phyloP scores from a whole-genome alignment of 1,140 invertebrate genomes.

The Macrostomum lignano region DNA sequence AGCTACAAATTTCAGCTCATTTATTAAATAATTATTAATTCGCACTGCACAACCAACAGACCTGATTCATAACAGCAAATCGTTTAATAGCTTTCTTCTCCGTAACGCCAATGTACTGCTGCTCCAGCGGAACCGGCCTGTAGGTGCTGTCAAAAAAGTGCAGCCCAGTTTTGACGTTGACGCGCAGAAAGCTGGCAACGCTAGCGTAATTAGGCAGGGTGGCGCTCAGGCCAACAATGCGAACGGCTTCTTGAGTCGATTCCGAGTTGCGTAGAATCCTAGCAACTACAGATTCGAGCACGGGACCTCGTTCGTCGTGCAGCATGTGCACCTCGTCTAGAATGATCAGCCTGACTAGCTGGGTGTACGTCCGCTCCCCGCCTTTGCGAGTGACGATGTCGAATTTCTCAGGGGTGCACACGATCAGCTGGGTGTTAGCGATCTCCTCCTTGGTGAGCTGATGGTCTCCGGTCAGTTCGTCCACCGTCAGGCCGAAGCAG shows the following conservation, averaged over 20 bases:
- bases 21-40: too few relatives aligned
- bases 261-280: conserved; percentile 58
- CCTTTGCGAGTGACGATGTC: conserved; percentile 84
- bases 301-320: conserved; percentile 88
- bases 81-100: conserved; percentile 93
- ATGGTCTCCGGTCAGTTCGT: conserved; percentile 89
- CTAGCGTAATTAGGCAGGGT: conserved; percentile 93
- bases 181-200: conserved; percentile 69
- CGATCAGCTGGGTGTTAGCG: conserved; percentile 77
- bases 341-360: conserved; percentile 72
- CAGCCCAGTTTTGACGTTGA: conserved; percentile 47
- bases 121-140: conserved; percentile 78
- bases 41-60: too few relatives aligned
- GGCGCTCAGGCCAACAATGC: conserved; percentile 74
- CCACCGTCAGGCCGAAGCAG: conserved; percentile 68
- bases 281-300: conserved; percentile 76
- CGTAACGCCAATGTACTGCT: conserved; percentile 93
- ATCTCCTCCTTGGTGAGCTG: conserved; percentile 88
- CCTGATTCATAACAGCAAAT: conserved; percentile 95
- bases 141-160: conserved; percentile 97
- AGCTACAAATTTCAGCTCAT: too few relatives aligned
- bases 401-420: conserved; percentile 98
- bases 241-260: conserved; percentile 73
- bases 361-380: conserved; percentile 81
- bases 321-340: conserved; percentile 96